Conservation (phyloP, 2,888 invertebrate species). For the Epinotia demarniana region DNA sequence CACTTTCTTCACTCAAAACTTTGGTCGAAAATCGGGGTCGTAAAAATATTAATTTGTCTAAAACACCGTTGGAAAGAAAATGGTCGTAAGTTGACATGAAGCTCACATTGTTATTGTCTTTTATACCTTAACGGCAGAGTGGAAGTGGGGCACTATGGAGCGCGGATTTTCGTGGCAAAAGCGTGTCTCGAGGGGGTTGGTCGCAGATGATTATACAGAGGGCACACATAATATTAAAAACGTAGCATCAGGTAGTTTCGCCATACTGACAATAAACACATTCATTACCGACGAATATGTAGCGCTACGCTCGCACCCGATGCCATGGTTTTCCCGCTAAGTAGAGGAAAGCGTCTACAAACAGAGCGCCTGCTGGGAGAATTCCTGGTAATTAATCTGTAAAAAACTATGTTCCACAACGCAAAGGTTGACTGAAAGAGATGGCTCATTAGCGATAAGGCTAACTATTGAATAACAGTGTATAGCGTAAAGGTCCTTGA, state of each 20-base stretch:
- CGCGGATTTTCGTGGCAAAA: slow-evolving; percentile 29
- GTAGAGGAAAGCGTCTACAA: too few relatives aligned
- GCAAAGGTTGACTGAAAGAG: too few relatives aligned
- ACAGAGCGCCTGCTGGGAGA: too few relatives aligned
- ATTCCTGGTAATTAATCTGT: too few relatives aligned
- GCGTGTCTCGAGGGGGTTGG: slow-evolving; percentile 20
- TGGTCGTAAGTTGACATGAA: neutral
- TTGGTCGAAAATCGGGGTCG: neutral
- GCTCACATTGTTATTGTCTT: slow-evolving; percentile 2
- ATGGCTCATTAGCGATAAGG: too few relatives aligned
- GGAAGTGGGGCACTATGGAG: slow-evolving; percentile 32
- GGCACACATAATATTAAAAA: neutral
- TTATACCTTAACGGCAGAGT: neutral
- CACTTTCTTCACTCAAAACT: neutral
- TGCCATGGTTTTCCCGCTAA: too few relatives aligned
- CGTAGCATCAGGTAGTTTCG: neutral
- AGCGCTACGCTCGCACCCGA: too few relatives aligned
- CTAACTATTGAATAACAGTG: too few relatives aligned
- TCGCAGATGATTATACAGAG: neutral
- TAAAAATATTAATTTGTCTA: neutral
- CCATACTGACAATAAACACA: neutral
- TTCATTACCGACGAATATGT: too few relatives aligned
- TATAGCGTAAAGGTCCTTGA: too few relatives aligned
- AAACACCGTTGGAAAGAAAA: neutral
- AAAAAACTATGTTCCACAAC: too few relatives aligned